These are phyloP conservation scores for Aricia agestis DNA, from an alignment of 1,140 invertebrate species.

Conservation along the genomic window DNA sequence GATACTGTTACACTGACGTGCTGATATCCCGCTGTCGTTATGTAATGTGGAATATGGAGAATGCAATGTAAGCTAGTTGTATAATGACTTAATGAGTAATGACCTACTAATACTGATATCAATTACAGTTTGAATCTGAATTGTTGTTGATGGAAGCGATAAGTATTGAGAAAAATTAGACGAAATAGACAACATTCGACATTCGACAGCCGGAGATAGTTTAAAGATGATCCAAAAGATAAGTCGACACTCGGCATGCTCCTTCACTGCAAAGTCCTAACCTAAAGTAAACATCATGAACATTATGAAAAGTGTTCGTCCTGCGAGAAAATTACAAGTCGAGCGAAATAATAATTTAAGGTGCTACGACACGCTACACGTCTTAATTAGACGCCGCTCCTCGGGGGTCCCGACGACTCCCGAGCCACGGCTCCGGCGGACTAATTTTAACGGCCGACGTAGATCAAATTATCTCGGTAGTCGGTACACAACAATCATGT, in stretches of 20 bases:
- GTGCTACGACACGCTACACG: not conserved
- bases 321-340: not conserved
- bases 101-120: too few relatives aligned
- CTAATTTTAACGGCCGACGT: conserved; percentile 2
- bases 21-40: not conserved
- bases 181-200: too few relatives aligned
- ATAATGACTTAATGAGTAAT: too few relatives aligned
- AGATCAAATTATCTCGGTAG: not conserved
- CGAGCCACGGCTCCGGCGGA: not conserved
- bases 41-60: not conserved
- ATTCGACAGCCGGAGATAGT: too few relatives aligned
- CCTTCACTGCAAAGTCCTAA: too few relatives aligned
- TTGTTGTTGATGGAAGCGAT: too few relatives aligned
- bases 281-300: not conserved
- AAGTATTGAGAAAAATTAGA: too few relatives aligned
- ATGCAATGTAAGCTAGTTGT: not conserved
- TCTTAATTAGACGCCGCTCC: not conserved
- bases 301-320: not conserved
- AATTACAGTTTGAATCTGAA: too few relatives aligned
- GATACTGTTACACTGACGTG: not conserved
- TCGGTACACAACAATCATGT: conserved; percentile 1
- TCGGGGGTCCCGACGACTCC: too few relatives aligned
- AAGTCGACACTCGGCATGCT: too few relatives aligned
- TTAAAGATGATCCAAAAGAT: too few relatives aligned
- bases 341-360: not conserved